Conservation (phyloP, 2,888 invertebrate species). For the Aphrophora alni region DNA sequence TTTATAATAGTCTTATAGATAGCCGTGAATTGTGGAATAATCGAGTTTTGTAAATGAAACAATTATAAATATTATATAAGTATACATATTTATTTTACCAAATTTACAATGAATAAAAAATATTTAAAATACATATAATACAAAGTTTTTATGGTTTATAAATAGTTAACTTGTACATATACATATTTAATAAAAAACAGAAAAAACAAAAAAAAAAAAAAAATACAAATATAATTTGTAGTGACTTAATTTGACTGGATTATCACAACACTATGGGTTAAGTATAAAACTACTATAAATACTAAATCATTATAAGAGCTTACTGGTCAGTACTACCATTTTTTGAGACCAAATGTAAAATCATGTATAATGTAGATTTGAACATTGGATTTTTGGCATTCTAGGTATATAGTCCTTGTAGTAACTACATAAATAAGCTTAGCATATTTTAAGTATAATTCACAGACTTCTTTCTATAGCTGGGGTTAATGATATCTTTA, state of each 20-base stretch:
- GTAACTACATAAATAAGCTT: too few species aligned
- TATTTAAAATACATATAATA: background rate
- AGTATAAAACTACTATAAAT: background rate
- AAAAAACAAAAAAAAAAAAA: background rate
- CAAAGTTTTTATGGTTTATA: background rate
- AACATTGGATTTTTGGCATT: background rate
- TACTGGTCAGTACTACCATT: background rate
- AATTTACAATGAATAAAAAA: background rate
- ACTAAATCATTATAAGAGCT: background rate
- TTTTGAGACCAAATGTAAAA: background rate
- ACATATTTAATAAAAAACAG: background rate
- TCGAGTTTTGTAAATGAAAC: too few species aligned
- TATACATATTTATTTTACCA: background rate
- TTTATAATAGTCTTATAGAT: too few species aligned
- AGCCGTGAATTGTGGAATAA: too few species aligned
- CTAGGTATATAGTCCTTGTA: too few species aligned
- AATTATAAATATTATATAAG: too few species aligned
- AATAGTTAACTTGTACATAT: constrained; percentile 4
- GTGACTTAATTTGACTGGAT: background rate
- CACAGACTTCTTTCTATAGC: too few species aligned
- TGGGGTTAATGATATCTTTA: too few species aligned
- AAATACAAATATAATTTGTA: background rate
- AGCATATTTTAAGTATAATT: too few species aligned
- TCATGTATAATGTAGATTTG: background rate
- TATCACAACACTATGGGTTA: background rate